phyloP scores from a whole-genome alignment of 1,140 invertebrate genomes.

The Cecropterus lyciades region DNA sequence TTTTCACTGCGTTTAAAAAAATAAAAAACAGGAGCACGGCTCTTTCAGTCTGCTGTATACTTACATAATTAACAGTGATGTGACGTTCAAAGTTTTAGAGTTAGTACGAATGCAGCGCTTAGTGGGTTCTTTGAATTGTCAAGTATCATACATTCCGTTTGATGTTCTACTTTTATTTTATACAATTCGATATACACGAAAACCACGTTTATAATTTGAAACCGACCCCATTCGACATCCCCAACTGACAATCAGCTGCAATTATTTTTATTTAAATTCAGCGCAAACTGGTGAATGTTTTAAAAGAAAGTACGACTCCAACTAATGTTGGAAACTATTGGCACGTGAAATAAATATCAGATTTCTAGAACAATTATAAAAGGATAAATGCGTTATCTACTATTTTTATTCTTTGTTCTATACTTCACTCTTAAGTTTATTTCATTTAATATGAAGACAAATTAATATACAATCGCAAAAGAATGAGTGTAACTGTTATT shows the following conservation, averaged over 20 bases:
- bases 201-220: constrained; percentile 28
- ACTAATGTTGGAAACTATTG: background rate
- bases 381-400: no score
- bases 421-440: no score
- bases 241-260: constrained; percentile 8
- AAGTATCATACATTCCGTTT: constrained; percentile 69
- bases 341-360: background rate
- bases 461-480: no score
- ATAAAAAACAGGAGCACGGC: constrained; percentile 48
- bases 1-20: constrained; percentile 73
- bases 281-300: background rate
- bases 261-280: constrained; percentile 22
- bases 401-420: no score
- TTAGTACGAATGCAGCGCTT: constrained; percentile 50
- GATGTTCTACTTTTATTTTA: constrained; percentile 55
- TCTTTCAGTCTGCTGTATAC: constrained; percentile 48
- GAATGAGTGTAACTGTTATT: no score
- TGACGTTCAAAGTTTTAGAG: constrained; percentile 54
- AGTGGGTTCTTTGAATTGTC: constrained; percentile 67
- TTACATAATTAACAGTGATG: constrained; percentile 75
- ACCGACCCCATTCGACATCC: constrained; percentile 9
- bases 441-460: no score
- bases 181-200: constrained; percentile 39
- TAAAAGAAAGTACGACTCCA: background rate
- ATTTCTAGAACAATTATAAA: background rate